Percentiles rank a stretch among this genome's conserved stretches.
These are phyloP conservation scores for Grapholita molesta DNA, from an alignment of 1,140 invertebrate species.

Conservation along the genomic window DNA sequence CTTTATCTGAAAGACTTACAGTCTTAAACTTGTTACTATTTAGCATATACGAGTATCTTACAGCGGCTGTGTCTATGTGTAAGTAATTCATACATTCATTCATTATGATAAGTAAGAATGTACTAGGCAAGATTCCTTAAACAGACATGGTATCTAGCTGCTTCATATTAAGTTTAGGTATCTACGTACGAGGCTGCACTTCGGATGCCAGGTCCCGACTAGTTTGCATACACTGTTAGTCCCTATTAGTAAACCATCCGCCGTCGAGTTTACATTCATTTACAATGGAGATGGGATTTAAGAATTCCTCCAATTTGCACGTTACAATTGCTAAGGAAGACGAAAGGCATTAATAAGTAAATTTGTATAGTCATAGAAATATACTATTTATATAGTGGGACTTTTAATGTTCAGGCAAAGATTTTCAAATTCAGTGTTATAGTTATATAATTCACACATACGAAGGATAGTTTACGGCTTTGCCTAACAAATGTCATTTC, in stretches of 20 bases:
- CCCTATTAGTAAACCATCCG: slow-evolving; percentile 1
- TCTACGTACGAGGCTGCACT: neutral
- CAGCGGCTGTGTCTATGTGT: too few relatives aligned
- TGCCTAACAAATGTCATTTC: too few relatives aligned
- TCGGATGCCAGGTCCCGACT: neutral
- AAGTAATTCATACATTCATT: too few relatives aligned
- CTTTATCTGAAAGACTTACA: too few relatives aligned
- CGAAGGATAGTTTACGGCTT: too few relatives aligned
- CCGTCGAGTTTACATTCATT: neutral
- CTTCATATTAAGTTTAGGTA: neutral
- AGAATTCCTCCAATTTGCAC: neutral
- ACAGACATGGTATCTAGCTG: neutral
- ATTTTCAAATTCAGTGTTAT: too few relatives aligned
- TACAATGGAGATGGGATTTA: neutral
- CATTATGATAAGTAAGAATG: neutral
- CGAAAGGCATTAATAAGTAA: neutral
- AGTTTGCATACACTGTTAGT: slow-evolving; percentile 1
- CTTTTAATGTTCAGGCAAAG: too few relatives aligned
- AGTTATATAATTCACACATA: too few relatives aligned
- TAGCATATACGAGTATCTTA: too few relatives aligned
- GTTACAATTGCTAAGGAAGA: neutral
- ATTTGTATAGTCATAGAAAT: too few relatives aligned
- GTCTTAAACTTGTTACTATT: too few relatives aligned
- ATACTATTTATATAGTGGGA: too few relatives aligned
- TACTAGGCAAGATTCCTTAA: neutral